Evolutionary conservation across 1,140 invertebrate species (phyloP).

Genomic region (Neodiprion lecontei): DNA sequence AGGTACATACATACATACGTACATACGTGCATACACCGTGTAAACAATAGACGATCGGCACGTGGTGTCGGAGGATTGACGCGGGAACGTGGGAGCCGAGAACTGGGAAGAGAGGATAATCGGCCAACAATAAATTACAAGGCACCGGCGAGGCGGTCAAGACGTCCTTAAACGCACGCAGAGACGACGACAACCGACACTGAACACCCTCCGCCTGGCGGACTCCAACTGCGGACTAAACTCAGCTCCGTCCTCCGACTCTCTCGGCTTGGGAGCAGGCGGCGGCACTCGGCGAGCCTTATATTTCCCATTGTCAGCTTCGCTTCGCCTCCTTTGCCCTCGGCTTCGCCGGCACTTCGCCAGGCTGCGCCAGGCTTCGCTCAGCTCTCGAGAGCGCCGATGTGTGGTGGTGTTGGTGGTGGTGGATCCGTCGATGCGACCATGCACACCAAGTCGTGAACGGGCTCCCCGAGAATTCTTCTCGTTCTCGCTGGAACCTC

Average conservation of each 20-base stretch:
- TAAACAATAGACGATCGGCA: too few species aligned
- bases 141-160: too few species aligned
- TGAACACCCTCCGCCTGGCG: constrained; percentile 27
- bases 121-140: too few species aligned
- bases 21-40: too few species aligned
- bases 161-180: background rate
- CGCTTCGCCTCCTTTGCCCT: background rate
- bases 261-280: constrained; percentile 24
- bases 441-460: background rate
- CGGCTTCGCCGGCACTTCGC: background rate
- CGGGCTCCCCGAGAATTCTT: background rate
- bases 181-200: background rate
- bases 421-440: background rate
- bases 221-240: constrained; percentile 29
- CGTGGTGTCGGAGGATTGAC: too few species aligned
- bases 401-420: background rate
- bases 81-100: too few species aligned
- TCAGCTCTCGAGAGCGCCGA: background rate
- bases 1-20: too few species aligned
- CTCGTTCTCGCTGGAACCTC: background rate
- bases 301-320: background rate
- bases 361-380: background rate
- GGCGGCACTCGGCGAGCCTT: background rate
- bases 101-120: too few species aligned
- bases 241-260: constrained; percentile 3